These are phyloP conservation scores for Brachynemurus nebulosus DNA, from an alignment of 2,888 invertebrate species.

Conservation along the genomic window DNA sequence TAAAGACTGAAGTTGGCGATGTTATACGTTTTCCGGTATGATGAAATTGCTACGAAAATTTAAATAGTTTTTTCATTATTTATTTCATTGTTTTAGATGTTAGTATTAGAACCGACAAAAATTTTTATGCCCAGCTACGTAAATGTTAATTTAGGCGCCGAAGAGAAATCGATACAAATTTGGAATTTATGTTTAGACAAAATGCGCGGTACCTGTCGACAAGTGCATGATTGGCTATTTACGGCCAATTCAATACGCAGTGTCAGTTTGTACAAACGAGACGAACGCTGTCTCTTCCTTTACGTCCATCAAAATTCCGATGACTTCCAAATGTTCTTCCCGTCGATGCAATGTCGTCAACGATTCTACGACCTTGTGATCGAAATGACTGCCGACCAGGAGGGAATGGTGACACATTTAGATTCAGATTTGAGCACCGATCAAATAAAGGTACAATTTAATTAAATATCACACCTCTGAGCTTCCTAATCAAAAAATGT, in stretches of 20 bases:
- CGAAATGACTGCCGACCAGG: slow-evolving; percentile 80
- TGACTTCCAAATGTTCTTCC: slow-evolving; percentile 97
- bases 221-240: slow-evolving; percentile 90
- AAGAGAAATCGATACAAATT: slow-evolving; percentile 82
- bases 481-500: slow-evolving; percentile 2
- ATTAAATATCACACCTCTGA: slow-evolving; percentile 2
- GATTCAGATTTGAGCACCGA: slow-evolving; percentile 61
- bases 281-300: slow-evolving; percentile 88
- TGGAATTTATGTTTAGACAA: slow-evolving; percentile 72
- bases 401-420: slow-evolving; percentile 58
- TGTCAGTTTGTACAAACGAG: slow-evolving; percentile 89
- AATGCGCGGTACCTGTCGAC: slow-evolving; percentile 61
- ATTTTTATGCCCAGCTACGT: slow-evolving; percentile 91
- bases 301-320: slow-evolving; percentile 98
- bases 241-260: slow-evolving; percentile 79
- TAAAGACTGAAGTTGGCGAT: slow-evolving; percentile 63
- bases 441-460: slow-evolving; percentile 48
- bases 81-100: slow-evolving; percentile 38
- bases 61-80: slow-evolving; percentile 16
- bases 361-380: slow-evolving; percentile 72
- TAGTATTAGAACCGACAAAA: slow-evolving; percentile 84
- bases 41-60: slow-evolving; percentile 11
- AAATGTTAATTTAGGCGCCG: slow-evolving; percentile 87
- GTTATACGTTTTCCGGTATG: slow-evolving; percentile 81
- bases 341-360: slow-evolving; percentile 69